These are phyloP conservation scores for Eptesicus fuscus DNA, from an alignment of 2,113 vertebrate species.

Conservation along the genomic window DNA sequence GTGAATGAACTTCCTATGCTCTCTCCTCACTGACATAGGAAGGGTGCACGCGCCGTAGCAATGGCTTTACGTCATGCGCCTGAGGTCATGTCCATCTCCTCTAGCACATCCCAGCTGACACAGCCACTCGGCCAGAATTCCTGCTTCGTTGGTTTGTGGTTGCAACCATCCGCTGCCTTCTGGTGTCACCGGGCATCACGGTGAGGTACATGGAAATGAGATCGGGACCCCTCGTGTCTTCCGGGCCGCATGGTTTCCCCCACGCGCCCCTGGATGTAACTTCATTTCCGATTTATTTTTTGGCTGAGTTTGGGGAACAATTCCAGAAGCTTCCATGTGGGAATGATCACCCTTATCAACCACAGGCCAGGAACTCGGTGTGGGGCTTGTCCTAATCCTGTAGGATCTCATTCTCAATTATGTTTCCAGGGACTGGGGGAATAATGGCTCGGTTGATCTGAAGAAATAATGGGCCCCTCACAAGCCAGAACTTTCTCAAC, in stretches of 20 bases:
- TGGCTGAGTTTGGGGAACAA: neutral
- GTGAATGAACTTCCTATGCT: neutral
- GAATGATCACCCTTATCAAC: neutral
- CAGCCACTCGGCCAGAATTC: neutral
- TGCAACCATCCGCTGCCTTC: neutral
- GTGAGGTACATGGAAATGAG: neutral
- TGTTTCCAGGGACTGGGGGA: neutral
- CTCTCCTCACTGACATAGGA: neutral
- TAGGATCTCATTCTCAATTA: neutral
- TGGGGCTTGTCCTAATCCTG: neutral
- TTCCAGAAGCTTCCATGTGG: neutral
- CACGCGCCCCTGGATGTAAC: neutral
- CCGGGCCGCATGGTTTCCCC: neutral
- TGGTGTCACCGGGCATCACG: neutral
- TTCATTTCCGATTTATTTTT: neutral
- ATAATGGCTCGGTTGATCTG: neutral
- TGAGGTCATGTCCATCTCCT: neutral
- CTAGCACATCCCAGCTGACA: neutral
- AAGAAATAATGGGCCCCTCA: neutral
- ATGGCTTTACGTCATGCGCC: neutral
- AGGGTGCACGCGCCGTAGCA: neutral
- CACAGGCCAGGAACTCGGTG: neutral
- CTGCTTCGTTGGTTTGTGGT: neutral
- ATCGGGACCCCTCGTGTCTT: neutral
- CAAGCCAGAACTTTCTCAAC: neutral